These are phyloP conservation scores for Lutra lutra DNA, from an alignment of 2,797 vertebrate genomes.

Conservation along the genomic window DNA sequence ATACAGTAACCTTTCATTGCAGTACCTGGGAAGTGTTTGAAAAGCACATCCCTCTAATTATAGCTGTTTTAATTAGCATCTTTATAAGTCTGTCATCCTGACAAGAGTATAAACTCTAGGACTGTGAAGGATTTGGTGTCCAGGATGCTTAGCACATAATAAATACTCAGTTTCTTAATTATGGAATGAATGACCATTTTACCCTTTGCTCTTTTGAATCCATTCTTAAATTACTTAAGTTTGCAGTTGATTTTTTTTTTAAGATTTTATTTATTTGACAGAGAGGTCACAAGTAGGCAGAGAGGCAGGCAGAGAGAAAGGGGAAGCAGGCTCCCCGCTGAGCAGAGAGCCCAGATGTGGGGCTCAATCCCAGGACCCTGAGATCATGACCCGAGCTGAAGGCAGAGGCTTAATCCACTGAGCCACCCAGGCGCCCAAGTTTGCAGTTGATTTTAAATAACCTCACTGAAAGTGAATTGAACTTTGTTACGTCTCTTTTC, in stretches of 20 bases:
- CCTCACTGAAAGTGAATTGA: not conserved
- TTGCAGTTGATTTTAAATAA: constrained; percentile 14
- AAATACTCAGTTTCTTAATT: constrained; percentile 26
- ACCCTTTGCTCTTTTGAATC: constrained; percentile 33
- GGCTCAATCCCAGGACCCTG: no score
- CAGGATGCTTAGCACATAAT: not conserved
- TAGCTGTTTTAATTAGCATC: constrained; percentile 13
- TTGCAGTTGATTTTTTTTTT: not conserved
- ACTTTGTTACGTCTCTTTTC: not conserved
- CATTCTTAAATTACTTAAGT: not conserved
- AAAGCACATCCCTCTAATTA: not conserved
- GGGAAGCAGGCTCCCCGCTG: no score
- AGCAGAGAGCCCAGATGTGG: no score
- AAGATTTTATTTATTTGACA: no score
- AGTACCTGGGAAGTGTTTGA: not conserved
- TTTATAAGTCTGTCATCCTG: not conserved
- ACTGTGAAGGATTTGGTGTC: not conserved
- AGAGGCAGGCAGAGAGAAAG: no score
- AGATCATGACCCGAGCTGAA: no score
- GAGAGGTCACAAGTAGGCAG: no score
- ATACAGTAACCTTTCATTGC: not conserved
- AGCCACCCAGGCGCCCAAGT: no score
- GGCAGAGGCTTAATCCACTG: no score
- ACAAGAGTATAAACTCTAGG: not conserved
- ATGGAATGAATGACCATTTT: not conserved